Evolutionary conservation across 2,888 invertebrate genomes (phyloP).

Genomic region (Unio delphinus): DNA sequence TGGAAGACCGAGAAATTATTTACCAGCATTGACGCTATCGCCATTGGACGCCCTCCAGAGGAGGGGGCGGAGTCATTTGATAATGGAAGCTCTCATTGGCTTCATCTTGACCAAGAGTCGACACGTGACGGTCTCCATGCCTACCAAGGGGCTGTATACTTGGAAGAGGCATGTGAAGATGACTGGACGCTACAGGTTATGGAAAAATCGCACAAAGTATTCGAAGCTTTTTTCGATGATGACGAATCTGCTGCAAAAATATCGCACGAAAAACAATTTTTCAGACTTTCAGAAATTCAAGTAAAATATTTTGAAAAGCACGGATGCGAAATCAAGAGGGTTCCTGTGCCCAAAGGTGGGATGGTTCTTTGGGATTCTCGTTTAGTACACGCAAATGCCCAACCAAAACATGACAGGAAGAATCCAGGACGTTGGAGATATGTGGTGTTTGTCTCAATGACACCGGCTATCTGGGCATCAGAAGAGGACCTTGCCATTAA

Average conservation of each 20-base stretch:
- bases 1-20: constrained; percentile 58
- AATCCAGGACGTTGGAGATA: constrained; percentile 49
- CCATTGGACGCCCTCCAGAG: constrained; percentile 53
- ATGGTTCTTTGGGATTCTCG: constrained; percentile 61
- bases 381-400: constrained; percentile 51
- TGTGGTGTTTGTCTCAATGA: constrained; percentile 54
- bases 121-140: constrained; percentile 44
- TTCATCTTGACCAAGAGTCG: constrained; percentile 52
- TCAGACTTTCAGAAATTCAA: constrained; percentile 22
- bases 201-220: constrained; percentile 40
- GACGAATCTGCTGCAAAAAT: constrained; percentile 11
- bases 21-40: constrained; percentile 54
- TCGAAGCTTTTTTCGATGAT: constrained; percentile 29
- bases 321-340: constrained; percentile 34
- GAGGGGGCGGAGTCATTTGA: constrained; percentile 25
- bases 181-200: constrained; percentile 50
- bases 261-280: constrained; percentile 24
- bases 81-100: constrained; percentile 19
- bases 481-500: constrained; percentile 35
- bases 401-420: constrained; percentile 34
- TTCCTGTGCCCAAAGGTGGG: constrained; percentile 57
- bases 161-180: constrained; percentile 45
- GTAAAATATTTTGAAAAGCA: constrained; percentile 28
- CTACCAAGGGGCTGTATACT: constrained; percentile 52
- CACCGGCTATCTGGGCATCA: constrained; percentile 55